phyloP scores from a whole-genome alignment of 2,888 invertebrate species.

The Ornithoptera alexandrae region DNA sequence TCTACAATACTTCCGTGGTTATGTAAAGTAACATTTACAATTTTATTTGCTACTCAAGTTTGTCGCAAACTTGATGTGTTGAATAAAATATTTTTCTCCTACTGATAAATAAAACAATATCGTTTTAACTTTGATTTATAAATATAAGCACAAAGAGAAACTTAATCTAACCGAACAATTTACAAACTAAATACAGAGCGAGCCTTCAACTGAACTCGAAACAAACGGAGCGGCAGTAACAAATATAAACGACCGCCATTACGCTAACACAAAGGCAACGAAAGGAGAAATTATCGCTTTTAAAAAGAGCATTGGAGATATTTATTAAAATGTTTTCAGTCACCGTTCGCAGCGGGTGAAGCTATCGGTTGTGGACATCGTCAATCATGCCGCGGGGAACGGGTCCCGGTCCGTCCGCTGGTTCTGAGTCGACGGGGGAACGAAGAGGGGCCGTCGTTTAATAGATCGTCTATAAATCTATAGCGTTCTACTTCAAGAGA shows the following conservation, averaged over 20 bases:
- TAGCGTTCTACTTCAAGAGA: conserved; percentile 8
- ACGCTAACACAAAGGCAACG: conserved; percentile 48
- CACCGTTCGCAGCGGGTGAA: conserved; percentile 50
- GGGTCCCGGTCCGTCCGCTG: conserved; percentile 39
- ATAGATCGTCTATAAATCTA: conserved; percentile 49
- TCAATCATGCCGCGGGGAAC: conserved; percentile 52
- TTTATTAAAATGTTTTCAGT: conserved; percentile 55
- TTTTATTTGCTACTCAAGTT: too few species aligned
- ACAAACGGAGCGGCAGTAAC: conserved; percentile 30
- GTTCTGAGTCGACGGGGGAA: conserved; percentile 39
- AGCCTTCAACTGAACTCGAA: not conserved
- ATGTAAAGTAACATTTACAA: too few species aligned
- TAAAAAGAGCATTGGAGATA: conserved; percentile 49
- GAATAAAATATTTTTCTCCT: not conserved
- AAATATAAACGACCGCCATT: conserved; percentile 44
- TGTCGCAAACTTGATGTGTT: too few species aligned
- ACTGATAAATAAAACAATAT: not conserved
- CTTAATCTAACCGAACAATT: conserved; percentile 5
- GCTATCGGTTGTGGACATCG: conserved; percentile 47
- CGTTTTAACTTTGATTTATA: not conserved
- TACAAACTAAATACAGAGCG: conserved; percentile 7
- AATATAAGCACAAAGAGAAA: conserved; percentile 4
- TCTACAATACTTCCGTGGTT: too few species aligned
- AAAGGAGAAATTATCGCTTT: conserved; percentile 70
- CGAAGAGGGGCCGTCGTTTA: conserved; percentile 40